These are phyloP conservation scores for Crocodylus rhombifer DNA, from an alignment of 2,797 vertebrate species.

Conservation along the genomic window DNA sequence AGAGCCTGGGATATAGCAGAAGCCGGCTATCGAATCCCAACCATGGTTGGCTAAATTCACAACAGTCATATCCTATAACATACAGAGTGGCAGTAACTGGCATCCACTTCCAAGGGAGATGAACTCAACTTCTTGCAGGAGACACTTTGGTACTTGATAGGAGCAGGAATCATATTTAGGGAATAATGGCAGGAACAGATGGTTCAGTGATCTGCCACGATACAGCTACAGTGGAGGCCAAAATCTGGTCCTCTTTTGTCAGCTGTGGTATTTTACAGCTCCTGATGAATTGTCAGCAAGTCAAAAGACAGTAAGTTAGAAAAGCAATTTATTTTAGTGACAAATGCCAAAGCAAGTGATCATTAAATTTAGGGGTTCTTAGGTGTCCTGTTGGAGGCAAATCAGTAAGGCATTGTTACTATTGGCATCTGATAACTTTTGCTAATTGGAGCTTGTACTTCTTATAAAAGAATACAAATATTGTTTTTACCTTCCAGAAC, in stretches of 20 bases:
- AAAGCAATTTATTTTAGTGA: background rate
- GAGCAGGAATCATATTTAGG: background rate
- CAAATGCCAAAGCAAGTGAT: background rate
- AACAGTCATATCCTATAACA: background rate
- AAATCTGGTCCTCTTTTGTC: background rate
- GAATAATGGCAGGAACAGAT: background rate
- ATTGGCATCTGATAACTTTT: background rate
- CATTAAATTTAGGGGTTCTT: background rate
- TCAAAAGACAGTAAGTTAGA: background rate
- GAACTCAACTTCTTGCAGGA: background rate
- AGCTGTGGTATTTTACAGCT: background rate
- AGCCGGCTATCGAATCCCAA: background rate
- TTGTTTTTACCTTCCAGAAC: background rate
- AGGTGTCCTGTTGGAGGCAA: background rate
- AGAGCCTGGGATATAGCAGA: background rate
- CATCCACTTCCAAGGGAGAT: background rate
- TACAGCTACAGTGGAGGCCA: background rate
- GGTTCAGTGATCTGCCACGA: fast-evolving
- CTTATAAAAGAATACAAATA: background rate
- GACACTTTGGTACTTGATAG: fast-evolving
- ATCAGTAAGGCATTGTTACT: background rate
- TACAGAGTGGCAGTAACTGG: background rate
- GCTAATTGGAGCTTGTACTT: background rate
- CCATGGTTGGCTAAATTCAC: background rate
- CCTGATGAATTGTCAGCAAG: background rate